Conservation (phyloP, 2,888 invertebrate genomes). For the Phania funesta region DNA sequence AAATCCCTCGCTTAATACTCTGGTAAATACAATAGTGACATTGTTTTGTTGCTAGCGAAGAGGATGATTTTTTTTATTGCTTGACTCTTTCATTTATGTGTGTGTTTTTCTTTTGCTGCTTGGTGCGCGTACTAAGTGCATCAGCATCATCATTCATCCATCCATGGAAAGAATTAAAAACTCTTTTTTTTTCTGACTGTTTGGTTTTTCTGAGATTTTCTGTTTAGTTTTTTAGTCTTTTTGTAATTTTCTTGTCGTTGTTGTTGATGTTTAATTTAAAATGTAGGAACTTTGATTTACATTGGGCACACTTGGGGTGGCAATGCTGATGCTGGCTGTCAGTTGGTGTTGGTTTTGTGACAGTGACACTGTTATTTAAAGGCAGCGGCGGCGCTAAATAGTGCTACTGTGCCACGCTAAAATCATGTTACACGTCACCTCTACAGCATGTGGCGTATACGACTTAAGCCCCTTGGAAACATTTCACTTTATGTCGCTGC, state of each 20-base stretch:
- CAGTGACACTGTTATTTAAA: constrained; percentile 63
- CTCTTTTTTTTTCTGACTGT: constrained; percentile 34
- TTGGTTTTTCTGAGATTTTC: constrained; percentile 30
- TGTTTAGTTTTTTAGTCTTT: neutral
- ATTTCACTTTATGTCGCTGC: constrained; percentile 56
- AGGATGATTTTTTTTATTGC: constrained; percentile 6
- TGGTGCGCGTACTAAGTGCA: neutral
- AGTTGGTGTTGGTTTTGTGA: constrained; percentile 46
- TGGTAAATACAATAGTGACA: constrained; percentile 38
- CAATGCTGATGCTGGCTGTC: constrained; percentile 44
- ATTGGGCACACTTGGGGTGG: constrained; percentile 57
- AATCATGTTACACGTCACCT: constrained; percentile 65
- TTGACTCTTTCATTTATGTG: constrained; percentile 19
- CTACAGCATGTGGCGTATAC: constrained; percentile 48
- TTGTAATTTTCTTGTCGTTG: neutral
- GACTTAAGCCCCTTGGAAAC: constrained; percentile 55
- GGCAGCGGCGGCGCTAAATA: constrained; percentile 60
- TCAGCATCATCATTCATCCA: neutral
- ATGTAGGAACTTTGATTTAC: constrained; percentile 63
- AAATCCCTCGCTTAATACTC: constrained; percentile 60
- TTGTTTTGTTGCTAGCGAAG: constrained; percentile 29
- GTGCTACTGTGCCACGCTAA: constrained; percentile 55
- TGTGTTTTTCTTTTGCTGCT: neutral
- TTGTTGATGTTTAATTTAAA: constrained; percentile 54
- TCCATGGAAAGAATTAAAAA: constrained; percentile 21